Conservation (phyloP, 2,797 vertebrate species). For the Glyptemys insculpta region DNA sequence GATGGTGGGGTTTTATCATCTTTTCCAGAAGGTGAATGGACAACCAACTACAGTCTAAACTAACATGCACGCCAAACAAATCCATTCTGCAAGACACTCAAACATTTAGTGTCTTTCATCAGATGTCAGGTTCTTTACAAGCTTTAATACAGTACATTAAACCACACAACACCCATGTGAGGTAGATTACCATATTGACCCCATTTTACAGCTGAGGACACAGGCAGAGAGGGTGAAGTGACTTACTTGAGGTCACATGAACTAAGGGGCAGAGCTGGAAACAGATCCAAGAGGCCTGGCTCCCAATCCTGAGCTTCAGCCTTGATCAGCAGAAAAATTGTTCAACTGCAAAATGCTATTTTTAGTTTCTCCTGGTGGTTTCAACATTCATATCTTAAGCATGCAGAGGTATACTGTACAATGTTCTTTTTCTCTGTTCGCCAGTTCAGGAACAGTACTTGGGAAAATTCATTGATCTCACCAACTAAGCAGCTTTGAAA, state of each 20-base stretch:
- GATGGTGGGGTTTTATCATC: not conserved
- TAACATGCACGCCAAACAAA: not conserved
- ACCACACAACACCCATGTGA: not conserved
- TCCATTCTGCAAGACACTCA: not conserved
- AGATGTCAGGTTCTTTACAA: not conserved
- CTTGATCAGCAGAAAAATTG: no score
- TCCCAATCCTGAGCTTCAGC: not conserved
- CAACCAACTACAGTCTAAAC: not conserved
- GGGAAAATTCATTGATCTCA: not conserved
- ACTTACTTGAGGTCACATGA: accelerated
- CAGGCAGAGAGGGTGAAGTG: not conserved
- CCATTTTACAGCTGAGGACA: not conserved
- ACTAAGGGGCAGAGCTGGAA: not conserved
- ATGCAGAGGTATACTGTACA: not conserved
- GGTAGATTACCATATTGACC: not conserved
- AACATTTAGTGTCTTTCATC: not conserved
- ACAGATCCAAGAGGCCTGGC: not conserved
- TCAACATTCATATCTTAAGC: accelerated
- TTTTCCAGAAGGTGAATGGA: not conserved
- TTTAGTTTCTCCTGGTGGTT: accelerated
- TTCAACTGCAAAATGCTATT: not conserved
- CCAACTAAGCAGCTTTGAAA: not conserved
- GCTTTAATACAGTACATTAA: not conserved
- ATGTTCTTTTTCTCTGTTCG: accelerated
- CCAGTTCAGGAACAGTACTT: accelerated